Evolutionary conservation across 2,797 vertebrate genomes (phyloP), one percentile per base, ranked within the genome.

Genomic region (Lemur catta): DNA sequence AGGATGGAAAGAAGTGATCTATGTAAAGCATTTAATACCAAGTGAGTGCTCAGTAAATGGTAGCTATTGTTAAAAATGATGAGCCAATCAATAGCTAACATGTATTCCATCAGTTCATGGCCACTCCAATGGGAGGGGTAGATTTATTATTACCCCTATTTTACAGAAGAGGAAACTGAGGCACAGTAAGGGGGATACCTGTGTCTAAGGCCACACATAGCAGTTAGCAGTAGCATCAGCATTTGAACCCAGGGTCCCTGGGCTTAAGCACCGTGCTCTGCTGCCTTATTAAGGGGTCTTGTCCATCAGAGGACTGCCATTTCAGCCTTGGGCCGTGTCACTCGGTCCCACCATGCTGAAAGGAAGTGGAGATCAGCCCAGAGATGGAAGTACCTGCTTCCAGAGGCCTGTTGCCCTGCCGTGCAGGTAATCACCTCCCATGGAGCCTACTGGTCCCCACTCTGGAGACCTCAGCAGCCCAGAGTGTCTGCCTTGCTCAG

Each of bases 401-500:
- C 41, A 72, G 46, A 67, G 61, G 24, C 24, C 17, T 14, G 20
- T 2, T 57, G 14, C 12, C 1, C 26, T 0, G 22, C 0, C 1
- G 33, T 1, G 6, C 22, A 18, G 38, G 50, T 9, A 80, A 74
- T 28, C 11, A n/a, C 38, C 67, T 76, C 35, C 22, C 12, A 33
- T 2, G 20, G n/a, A 33, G 35, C 33, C 57, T 7, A 8, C 38
- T 22, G 89, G 97, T 95, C 88, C 95, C 96, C 95, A 52, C 67
- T 84, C 57, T 1, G 14, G 59, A 63, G 28, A 79, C 94, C 89
- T 74, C 86, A 4, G 72, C 84, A 96, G 95, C 95, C 86, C 93
- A n/a, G 92, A 35, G 81, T 87, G 72, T 93, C 93, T 96, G 91
- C 80, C 89, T 84, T 57, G 88, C 85, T 97, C 95, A 84, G 71